Evolutionary conservation across 92 coral and sea anemone species (phyloP).

Genomic region (Actinernus sp.): DNA sequence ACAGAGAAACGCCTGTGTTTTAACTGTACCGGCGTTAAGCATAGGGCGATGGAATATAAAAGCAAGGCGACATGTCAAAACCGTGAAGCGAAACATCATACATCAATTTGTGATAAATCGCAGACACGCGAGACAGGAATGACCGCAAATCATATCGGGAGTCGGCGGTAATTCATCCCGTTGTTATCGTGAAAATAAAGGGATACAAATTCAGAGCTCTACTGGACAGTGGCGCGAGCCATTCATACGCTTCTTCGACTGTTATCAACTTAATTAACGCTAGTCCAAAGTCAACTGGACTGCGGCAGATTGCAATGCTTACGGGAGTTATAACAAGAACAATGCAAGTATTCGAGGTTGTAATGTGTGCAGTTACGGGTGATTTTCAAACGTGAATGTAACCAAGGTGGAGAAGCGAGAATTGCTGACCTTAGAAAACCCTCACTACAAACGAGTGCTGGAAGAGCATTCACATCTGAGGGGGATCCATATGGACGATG

Average conservation of each 20-base stretch:
- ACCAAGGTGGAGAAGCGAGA: conserved; percentile 56
- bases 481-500: conserved; percentile 55
- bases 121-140: conserved; percentile 21
- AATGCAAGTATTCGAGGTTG: conserved; percentile 70
- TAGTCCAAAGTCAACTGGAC: conserved; percentile 38
- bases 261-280: conserved; percentile 51
- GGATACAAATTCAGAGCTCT: conserved; percentile 55
- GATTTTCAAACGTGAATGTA: conserved; percentile 46
- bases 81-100: conserved; percentile 49
- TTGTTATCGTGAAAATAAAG: conserved; percentile 46
- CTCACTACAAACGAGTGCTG: conserved; percentile 20
- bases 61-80: conserved; percentile 20
- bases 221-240: conserved; percentile 76
- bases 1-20: conserved; percentile 56
- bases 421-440: conserved; percentile 41
- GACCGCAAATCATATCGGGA: conserved; percentile 24
- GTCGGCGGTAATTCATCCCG: neutral
- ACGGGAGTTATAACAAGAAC: conserved; percentile 55
- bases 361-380: conserved; percentile 1
- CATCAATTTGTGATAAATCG: conserved; percentile 44
- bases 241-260: conserved; percentile 69
- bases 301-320: conserved; percentile 72
- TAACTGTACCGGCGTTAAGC: conserved; percentile 54
- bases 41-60: conserved; percentile 58
- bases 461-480: conserved; percentile 15